Evolutionary conservation across 2,113 vertebrate species (phyloP).

Genomic region (Rhinichthys klamathensis): DNA sequence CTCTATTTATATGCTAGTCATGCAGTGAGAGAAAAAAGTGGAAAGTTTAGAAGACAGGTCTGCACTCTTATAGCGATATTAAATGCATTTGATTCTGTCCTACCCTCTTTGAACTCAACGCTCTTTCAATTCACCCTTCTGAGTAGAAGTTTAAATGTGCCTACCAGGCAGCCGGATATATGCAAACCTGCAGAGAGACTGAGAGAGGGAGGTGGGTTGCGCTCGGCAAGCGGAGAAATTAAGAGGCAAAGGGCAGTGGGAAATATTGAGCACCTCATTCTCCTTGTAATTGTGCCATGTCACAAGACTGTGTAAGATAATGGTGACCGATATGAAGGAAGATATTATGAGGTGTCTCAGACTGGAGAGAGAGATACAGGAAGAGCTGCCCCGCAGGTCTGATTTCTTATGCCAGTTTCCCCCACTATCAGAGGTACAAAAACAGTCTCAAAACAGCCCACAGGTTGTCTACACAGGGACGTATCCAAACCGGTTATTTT

Average conservation of each 20-base stretch:
- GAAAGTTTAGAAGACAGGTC: conserved; percentile 21
- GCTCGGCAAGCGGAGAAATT: conserved; percentile 44
- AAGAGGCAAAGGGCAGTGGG: conserved; percentile 45
- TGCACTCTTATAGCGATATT: conserved; percentile 43
- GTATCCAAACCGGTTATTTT: not conserved
- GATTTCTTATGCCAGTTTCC: conserved; percentile 30
- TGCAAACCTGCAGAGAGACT: conserved; percentile 49
- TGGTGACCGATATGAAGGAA: conserved; percentile 42
- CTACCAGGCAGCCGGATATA: conserved; percentile 41
- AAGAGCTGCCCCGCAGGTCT: conserved; percentile 2
- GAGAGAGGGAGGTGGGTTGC: not conserved
- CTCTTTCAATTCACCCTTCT: conserved; percentile 47
- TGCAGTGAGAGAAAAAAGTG: conserved; percentile 26
- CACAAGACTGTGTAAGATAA: conserved; percentile 55
- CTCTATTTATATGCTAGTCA: conserved; percentile 33
- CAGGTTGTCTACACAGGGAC: conserved; percentile 20
- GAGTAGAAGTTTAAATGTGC: conserved; percentile 59
- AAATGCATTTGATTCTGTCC: conserved; percentile 50
- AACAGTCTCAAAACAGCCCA: conserved; percentile 36
- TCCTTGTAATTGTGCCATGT: conserved; percentile 54
- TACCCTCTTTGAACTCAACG: conserved; percentile 49
- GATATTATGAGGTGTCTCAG: conserved; percentile 22
- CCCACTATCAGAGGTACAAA: conserved; percentile 37
- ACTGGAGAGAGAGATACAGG: conserved; percentile 23
- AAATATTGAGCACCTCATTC: conserved; percentile 54